A percentile compares a stretch with the other conserved stretches of the same genome.
Evolutionary conservation across 2,888 invertebrate species (phyloP).

Genomic region (Amphipyra tragopoginis): DNA sequence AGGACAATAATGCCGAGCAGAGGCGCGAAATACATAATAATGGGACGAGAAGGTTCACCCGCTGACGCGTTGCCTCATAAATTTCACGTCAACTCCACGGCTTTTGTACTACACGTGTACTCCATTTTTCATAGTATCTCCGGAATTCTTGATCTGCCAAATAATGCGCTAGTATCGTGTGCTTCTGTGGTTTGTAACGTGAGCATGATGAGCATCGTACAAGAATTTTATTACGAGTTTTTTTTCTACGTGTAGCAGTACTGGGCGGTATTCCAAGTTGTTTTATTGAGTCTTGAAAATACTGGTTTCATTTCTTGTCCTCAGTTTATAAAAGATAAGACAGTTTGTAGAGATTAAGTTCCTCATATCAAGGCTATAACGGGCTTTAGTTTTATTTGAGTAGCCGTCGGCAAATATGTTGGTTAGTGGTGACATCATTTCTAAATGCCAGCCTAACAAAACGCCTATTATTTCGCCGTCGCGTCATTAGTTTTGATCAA

Average conservation of each 20-base stretch:
- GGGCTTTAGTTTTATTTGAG: constrained; percentile 21
- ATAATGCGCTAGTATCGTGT: constrained; percentile 12
- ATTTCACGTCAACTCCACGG: constrained; percentile 44
- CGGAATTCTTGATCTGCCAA: constrained; percentile 11
- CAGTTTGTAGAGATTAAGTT: constrained; percentile 6
- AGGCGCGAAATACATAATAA: constrained; percentile 69
- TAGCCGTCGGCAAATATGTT: constrained; percentile 29
- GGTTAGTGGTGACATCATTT: constrained; percentile 58
- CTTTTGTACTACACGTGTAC: constrained; percentile 12
- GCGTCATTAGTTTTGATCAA: constrained; percentile 53
- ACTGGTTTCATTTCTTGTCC: constrained; percentile 7
- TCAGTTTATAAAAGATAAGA: constrained; percentile 1
- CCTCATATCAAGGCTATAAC: constrained; percentile 7
- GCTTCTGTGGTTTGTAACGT: constrained; percentile 11
- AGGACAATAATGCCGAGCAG: constrained; percentile 64
- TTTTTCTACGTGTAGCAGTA: constrained; percentile 14
- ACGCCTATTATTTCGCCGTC: constrained; percentile 30
- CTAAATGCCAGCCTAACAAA: constrained; percentile 31
- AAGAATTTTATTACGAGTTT: constrained; percentile 2
- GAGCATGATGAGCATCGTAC: constrained; percentile 13
- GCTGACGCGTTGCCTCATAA: constrained; percentile 66
- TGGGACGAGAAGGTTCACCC: constrained; percentile 67
- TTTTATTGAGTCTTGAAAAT: constrained; percentile 19
- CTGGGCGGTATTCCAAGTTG: constrained; percentile 24
- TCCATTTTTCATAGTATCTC: constrained; percentile 18